Base-by-base conservation (phyloP, 2,113 vertebrate species). In the Lanius ludovicianus region DNA sequence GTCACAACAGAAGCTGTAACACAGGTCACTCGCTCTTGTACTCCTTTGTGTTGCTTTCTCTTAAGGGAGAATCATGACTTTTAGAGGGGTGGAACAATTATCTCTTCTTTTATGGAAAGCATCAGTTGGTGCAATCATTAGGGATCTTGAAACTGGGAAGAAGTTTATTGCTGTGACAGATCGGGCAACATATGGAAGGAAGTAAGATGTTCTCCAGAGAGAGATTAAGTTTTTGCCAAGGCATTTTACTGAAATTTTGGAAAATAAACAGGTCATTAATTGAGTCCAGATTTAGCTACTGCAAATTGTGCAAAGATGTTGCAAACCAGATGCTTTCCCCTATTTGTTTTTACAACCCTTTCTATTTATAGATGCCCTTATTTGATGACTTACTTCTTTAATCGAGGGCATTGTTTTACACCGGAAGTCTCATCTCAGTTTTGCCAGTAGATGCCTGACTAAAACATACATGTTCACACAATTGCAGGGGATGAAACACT, bases 211-310 rank as follows among this genome's bases (percentile, higher is more conserved):
- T 93, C 92, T 93, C 91, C 57, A 79, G 90, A 95, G 87, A 95
- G 67, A 81, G 84, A 90, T 89, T 73, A 95, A 84, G 39, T 93
- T 95, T 96, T 92, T 96, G 53, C 80, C 91, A 95, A 90, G 47
- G 44, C 69, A 87, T 95, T 97, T 96, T 90, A 95, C 76, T 95
- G 64, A 84, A 95, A 96, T 92, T 91, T 90, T 91, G 83, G 78
- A 91, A 94, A 93, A 96, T 91, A 86, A 93, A 95, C 84, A 95
- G 87, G 47, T 93, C 92, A 89, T 91, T 94, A 92, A 94, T 92
- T 88, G 64, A 49, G 47, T 92, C 94, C 91, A 88, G 67, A 89
- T 93, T 96, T 91, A 93, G 87, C 82, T 96, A 93, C 94, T 95
- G 84, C 56, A 89, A 96, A 74, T 94, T 89, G 92, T 92, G 74